A percentile compares a stretch with the other conserved stretches of the same genome.
Conservation (phyloP, 1,140 invertebrate genomes). For the Ridgeia piscesae region DNA sequence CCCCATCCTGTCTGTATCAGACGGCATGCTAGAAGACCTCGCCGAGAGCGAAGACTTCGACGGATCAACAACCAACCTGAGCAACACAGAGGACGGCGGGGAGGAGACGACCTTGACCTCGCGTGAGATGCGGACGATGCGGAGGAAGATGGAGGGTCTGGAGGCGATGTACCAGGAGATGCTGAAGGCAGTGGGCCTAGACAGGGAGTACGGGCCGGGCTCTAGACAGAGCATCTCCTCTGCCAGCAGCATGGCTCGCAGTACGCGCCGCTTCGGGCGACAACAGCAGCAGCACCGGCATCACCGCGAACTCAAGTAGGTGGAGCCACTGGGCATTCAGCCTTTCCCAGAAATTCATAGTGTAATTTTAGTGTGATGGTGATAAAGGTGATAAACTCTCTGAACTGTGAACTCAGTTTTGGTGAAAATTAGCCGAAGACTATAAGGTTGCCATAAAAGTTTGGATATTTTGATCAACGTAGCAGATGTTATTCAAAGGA, state of each 20-base stretch:
- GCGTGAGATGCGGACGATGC: constrained; percentile 72
- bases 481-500: too few species aligned
- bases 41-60: neutral
- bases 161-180: constrained; percentile 88
- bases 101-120: constrained; percentile 19
- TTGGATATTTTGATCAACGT: too few species aligned
- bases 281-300: constrained; percentile 65
- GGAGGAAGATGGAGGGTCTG: constrained; percentile 80
- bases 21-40: constrained; percentile 36
- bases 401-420: too few species aligned
- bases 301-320: constrained; percentile 71
- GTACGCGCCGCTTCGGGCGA: neutral
- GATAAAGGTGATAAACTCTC: too few species aligned
- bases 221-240: constrained; percentile 9
- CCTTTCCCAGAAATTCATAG: too few species aligned
- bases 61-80: constrained; percentile 19
- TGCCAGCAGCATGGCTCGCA: constrained; percentile 16
- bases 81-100: constrained; percentile 9
- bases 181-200: constrained; percentile 61
- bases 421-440: too few species aligned
- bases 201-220: constrained; percentile 60
- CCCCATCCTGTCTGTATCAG: constrained; percentile 24
- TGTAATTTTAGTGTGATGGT: too few species aligned
- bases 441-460: too few species aligned
- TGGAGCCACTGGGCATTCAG: constrained; percentile 62